Evolutionary conservation across 2,888 invertebrate genomes (phyloP), one percentile per base, ranked within the genome.

Genomic region (Sepioteuthis lessoniana): DNA sequence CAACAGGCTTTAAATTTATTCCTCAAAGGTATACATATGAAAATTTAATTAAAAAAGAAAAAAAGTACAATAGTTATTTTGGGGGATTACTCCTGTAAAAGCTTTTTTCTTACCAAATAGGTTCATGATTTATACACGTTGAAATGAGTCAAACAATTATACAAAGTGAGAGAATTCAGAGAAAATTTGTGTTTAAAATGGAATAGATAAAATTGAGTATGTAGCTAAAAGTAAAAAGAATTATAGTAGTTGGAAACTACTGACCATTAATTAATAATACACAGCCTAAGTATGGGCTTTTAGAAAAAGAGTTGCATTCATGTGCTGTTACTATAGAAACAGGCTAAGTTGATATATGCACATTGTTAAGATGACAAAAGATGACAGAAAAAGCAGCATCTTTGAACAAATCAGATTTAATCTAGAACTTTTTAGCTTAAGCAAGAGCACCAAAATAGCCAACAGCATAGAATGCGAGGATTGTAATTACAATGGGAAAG

Each of bases 271-370:
- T 76, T 76, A 76, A 7, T 76, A 31, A 8, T 76, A 31, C 16
- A 76, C 76, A 76, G n/a, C n/a, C 76, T 7, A 76, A 76, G n/a
- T 76, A 76, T 55, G 55, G 55, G 25, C 25, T 55, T 21, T 55
- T 5, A 55, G 2, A 16, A 35, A 0, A 76, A 3, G 31, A n/a
- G n/a, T 13, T n/a, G n/a, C n/a, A 76, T 10, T 42, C 16, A 76
- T 76, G 76, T 35, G n/a, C 76, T n/a, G 76, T 76, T 76, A n/a
- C 76, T 76, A 76, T 55, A 76, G 76, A 76, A 76, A n/a, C 76
- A 76, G 76, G n/a, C 35, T n/a, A 76, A 76, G n/a, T 76, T 76
- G n/a, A 76, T 76, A 35, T 35, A 76, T n/a, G 55, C 55, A 21
- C 7, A 55, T 21, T 55, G 76, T 76, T 76, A 76, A 76, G n/a